These are phyloP conservation scores for Neodiprion pinetum DNA, from an alignment of 1,140 invertebrate genomes.

Conservation along the genomic window DNA sequence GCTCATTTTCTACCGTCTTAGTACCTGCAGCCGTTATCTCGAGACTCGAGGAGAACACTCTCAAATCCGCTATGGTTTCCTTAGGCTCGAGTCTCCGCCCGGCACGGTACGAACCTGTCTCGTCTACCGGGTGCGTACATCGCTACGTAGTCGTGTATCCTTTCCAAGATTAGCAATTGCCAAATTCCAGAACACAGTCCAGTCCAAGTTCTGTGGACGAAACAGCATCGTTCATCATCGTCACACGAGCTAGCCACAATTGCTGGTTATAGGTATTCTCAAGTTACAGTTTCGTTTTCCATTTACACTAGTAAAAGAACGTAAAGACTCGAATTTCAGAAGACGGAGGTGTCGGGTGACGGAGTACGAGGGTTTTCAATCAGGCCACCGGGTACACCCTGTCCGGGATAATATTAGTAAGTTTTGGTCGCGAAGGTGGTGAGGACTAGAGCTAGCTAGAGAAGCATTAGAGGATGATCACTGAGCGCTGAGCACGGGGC, in stretches of 20 bases:
- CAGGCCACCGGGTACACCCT: conserved; percentile 33
- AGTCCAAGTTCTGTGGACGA: too few relatives aligned
- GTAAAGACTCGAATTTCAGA: too few relatives aligned
- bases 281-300: conserved; percentile 13
- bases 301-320: conserved; percentile 22
- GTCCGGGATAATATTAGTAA: conserved; percentile 49
- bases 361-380: too few relatives aligned
- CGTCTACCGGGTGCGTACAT: not conserved
- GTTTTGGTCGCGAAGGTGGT: conserved; percentile 46
- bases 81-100: conserved; percentile 36
- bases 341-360: too few relatives aligned
- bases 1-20: not conserved
- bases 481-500: conserved; percentile 59
- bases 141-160: conserved; percentile 25
- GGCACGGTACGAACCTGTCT: conserved; percentile 18
- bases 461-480: conserved; percentile 54
- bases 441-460: conserved; percentile 42
- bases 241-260: too few relatives aligned
- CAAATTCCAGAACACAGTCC: too few relatives aligned
- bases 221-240: too few relatives aligned
- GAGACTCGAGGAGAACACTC: conserved; percentile 27
- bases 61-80: conserved; percentile 44
- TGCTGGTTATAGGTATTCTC: too few relatives aligned
- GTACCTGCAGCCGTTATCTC: conserved; percentile 34
- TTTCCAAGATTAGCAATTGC: too few relatives aligned